Percentiles rank a stretch among this genome's conserved stretches.
Evolutionary conservation across 2,888 invertebrate genomes (phyloP).

Genomic region (Drosophila infuscata): DNA sequence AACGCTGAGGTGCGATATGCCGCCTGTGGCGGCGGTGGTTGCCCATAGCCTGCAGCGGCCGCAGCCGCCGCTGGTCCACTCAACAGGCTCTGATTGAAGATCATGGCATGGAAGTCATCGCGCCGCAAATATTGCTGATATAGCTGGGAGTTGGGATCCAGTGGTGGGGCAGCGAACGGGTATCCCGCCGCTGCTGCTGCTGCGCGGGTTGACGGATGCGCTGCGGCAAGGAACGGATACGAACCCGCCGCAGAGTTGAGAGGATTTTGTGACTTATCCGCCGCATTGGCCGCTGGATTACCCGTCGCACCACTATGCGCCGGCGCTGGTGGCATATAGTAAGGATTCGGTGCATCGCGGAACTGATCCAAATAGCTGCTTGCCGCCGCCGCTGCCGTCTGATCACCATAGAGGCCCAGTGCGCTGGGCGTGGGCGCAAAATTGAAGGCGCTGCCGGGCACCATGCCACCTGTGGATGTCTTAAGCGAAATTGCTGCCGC

Average conservation of each 20-base stretch:
- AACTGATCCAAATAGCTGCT: conserved; percentile 90
- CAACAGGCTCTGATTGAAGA: conserved; percentile 85
- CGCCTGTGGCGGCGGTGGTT: conserved; percentile 88
- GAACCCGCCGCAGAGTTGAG: conserved; percentile 85
- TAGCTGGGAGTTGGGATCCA: conserved; percentile 88
- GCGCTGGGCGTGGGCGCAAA: conserved; percentile 90
- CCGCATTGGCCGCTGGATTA: conserved; percentile 61
- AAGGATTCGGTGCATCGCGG: conserved; percentile 88
- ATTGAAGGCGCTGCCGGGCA: conserved; percentile 93
- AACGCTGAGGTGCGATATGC: conserved; percentile 86
- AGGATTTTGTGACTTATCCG: conserved; percentile 85
- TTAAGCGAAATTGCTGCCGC: conserved; percentile 87
- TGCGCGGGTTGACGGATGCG: conserved; percentile 85
- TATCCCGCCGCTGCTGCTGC: conserved; percentile 88
- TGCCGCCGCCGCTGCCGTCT: conserved; percentile 86
- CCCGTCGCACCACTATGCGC: conserved; percentile 83
- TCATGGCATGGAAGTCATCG: conserved; percentile 88
- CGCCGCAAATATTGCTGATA: conserved; percentile 91
- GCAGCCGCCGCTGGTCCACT: conserved; percentile 86
- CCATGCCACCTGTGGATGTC: conserved; percentile 88
- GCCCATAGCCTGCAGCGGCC: conserved; percentile 88
- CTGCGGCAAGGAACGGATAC: conserved; percentile 88
- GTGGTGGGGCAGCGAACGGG: conserved; percentile 85
- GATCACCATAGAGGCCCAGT: conserved; percentile 84
- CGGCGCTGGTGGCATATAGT: conserved; percentile 86